Evolutionary conservation across 2,888 invertebrate species (phyloP).

Genomic region (Kryphioiulus occultus): DNA sequence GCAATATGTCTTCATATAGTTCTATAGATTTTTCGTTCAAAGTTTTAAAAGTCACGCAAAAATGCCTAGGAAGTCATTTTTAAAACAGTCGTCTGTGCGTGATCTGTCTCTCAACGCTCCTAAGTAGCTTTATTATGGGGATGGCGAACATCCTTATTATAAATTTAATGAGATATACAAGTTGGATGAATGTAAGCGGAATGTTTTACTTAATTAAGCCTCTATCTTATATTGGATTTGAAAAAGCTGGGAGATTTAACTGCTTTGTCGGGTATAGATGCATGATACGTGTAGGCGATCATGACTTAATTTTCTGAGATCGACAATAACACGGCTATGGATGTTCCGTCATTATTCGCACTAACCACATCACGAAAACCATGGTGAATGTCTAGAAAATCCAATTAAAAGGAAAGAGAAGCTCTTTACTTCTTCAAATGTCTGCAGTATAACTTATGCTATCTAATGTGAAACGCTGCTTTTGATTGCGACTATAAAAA

Average conservation of each 20-base stretch:
- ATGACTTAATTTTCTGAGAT: background rate
- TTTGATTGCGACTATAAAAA: slow-evolving; percentile 2
- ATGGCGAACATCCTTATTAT: slow-evolving; percentile 31
- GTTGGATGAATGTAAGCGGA: slow-evolving; percentile 11
- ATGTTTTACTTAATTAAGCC: slow-evolving; percentile 31
- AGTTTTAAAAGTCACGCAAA: slow-evolving; percentile 15
- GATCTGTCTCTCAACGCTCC: background rate
- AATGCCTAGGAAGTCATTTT: background rate
- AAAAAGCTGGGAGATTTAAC: background rate
- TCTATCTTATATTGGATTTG: slow-evolving; percentile 17
- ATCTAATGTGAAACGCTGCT: background rate
- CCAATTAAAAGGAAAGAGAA: background rate
- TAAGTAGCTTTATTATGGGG: slow-evolving; percentile 24
- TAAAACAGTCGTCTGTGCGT: background rate
- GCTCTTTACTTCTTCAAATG: background rate
- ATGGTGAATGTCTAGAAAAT: background rate
- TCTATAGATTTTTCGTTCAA: background rate
- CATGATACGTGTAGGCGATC: background rate
- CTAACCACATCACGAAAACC: background rate
- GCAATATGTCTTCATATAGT: background rate
- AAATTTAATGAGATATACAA: slow-evolving; percentile 31
- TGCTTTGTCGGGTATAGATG: background rate
- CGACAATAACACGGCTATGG: background rate
- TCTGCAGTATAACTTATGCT: no score
- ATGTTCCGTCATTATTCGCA: background rate